phyloP scores from a whole-genome alignment of 1,140 invertebrate species.

The Galleria mellonella region DNA sequence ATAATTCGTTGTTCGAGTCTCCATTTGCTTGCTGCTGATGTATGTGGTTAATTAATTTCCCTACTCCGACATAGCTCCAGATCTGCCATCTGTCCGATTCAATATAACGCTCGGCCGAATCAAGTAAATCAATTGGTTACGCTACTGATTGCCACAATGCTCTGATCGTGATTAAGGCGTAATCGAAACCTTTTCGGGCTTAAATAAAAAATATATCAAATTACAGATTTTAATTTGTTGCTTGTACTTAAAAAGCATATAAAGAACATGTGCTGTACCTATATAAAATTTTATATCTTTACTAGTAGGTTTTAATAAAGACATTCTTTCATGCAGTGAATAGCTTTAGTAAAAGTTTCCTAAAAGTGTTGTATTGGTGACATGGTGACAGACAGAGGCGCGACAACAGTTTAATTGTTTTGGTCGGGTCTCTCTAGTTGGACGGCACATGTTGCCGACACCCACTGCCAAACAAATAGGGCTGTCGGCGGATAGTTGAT shows the following conservation, averaged over 20 bases:
- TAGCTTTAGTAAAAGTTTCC: slow-evolving; percentile 6
- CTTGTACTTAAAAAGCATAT: too few relatives aligned
- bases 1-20: too few relatives aligned
- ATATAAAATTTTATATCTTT: too few relatives aligned
- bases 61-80: slow-evolving; percentile 15
- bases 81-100: slow-evolving; percentile 28
- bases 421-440: slow-evolving; percentile 23
- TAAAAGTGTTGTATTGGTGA: slow-evolving; percentile 11
- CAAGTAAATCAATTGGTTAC: slow-evolving; percentile 35
- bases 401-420: slow-evolving; percentile 49
- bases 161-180: slow-evolving; percentile 25
- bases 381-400: slow-evolving; percentile 22
- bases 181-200: slow-evolving; percentile 14
- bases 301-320: too few relatives aligned
- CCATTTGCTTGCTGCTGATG: not conserved
- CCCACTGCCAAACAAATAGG: slow-evolving; percentile 28
- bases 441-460: slow-evolving; percentile 37
- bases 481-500: slow-evolving; percentile 27
- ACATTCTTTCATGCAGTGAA: too few relatives aligned
- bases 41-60: slow-evolving; percentile 35
- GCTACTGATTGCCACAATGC: slow-evolving; percentile 17
- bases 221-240: not conserved
- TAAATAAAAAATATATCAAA: not conserved
- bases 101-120: slow-evolving; percentile 25
- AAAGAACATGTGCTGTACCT: too few relatives aligned